Evolutionary conservation across 2,113 vertebrate species (phyloP), one percentile per base, ranked within the genome.

Genomic region (Bettongia penicillata): DNA sequence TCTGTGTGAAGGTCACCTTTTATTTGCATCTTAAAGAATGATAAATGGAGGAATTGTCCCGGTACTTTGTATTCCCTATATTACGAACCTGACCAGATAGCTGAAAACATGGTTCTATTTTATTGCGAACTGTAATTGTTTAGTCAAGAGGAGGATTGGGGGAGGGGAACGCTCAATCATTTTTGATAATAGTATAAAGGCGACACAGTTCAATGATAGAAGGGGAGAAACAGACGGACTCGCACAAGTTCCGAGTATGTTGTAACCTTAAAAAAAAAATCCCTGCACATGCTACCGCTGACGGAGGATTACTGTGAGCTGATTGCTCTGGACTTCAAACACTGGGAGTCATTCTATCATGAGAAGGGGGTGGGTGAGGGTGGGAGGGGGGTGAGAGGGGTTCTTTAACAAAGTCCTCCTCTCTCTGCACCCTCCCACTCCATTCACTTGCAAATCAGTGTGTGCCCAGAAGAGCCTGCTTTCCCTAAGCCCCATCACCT

Each of bases 361-460:
- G 97, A 96, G 84, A 51, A 93, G 91, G 94, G 93, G 95, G 96
- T 94, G 95, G 96, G 97, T 89, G 96, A 68, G 31, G 12, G 61
- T n/a, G 37, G 89, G 3, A 1, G 93, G 93, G 95, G 95, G 93
- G 96, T 95, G 97, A 28, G 94, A 61, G 98, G 98, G 96, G 94
- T 50, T 97, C 97, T 26, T 43, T 48, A 92, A 98, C 97, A 98
- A 97, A 98, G 91, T 98, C 98, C 98, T 98, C 98, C 98, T 96
- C 98, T 95, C 97, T 94, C 77, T 98, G 96, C 96, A 95, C 98
- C 98, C 99, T 98, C 98, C 99, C 98, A 97, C 98, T 96, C 96
- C 96, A 98, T 98, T 98, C 98, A 98, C 97, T 99, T 97, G 98
- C 98, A 98, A 98, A 99, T 98, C 98, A 97, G 97, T 96, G 98